Evolutionary conservation across 2,113 vertebrate species (phyloP), one percentile per base, ranked within the genome.

Genomic region (Chaetura pelagica): DNA sequence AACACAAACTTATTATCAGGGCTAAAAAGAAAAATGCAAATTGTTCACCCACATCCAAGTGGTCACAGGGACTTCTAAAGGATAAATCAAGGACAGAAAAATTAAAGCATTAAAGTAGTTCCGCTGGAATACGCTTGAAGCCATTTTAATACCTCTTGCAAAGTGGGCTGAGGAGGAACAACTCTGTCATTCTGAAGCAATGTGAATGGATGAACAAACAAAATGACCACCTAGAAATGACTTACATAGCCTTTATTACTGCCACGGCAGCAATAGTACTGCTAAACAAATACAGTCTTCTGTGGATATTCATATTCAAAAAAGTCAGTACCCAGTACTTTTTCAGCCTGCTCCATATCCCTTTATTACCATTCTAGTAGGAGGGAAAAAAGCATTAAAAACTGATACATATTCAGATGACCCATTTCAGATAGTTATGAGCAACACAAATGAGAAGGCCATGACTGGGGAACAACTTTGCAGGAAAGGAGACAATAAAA

Each of bases 281-380:
- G 85, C 78, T 93, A 94, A 92, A 93, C 89, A 89, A 89, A 87
- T 74, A 81, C 11, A 64, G 22, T 32, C 55, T 83, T 83, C 46
- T 48, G 32, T 44, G 38, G 48, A 52, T 93, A 81, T 80, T 79
- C 52, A 14, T 82, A 68, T 54, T 84, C 74, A 62, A 87, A 68
- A 90, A 20, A 89, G 61, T 57, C 69, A 93, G 90, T 72, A 90
- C 6, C 80, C 52, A 90, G 59, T 51, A 51, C 30, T 77, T 84
- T 90, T 93, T 49, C 38, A 94, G 34, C 44, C 32, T 92, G 87
- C 84, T 90, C 30, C 82, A 83, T 87, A 94, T 75, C 83, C 55
- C 51, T 95, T 97, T 97, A 96, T 89, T 91, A 63, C 64, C 10
- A 3, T 58, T 85, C 59, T 49, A 62, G 67, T 8, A 91, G 74